Evolutionary conservation across 2,888 invertebrate genomes (phyloP), one percentile per base, ranked within the genome.

Genomic region (Caenorhabditis plicata): DNA sequence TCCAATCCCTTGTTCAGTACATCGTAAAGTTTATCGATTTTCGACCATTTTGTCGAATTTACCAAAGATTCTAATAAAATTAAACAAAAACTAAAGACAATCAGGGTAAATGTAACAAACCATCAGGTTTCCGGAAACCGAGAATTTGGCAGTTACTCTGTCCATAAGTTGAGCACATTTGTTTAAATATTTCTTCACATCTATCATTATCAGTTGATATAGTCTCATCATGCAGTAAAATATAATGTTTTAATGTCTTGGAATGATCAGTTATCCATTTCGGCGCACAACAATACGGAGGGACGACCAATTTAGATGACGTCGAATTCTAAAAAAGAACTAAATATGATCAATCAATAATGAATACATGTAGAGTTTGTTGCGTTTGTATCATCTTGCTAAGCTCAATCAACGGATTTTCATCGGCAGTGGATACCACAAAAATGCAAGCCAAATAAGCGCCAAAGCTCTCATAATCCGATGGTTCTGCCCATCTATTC

Each of bases 391-490:
- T 87, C 80, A 94, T 85, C 67, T 87, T 86, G 77, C 88, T 88
- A 72, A 94, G 88, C 64, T 88, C 88, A 68, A 91, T 91, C 56
- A 91, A 83, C 5, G 92, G 89, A 84, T 85, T 84, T 26, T 82
- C 75, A 68, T 86, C 85, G 35, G 78, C 78, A 3, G 86, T 84
- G 11, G 86, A 85, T 26, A 86, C 85, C 13, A 86, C 86, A 76
- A 86, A 83, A 48, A 86, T 78, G 75, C 84, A 85, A 15, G 83
- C 82, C 9, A 85, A 65, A 70, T 82, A 84, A 45, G 83, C 81
- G 38, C 81, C 90, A 0, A 92, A 89, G 80, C 92, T 96, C 83
- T 98, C 98, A 85, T 96, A 95, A 80, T 96, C 95, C 15, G 83
- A 82, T 88, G 70, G 70, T 36, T 67, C 69, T 7, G 65, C 50